phyloP scores from a whole-genome alignment of 2,113 vertebrate genomes.

The Anguilla rostrata region DNA sequence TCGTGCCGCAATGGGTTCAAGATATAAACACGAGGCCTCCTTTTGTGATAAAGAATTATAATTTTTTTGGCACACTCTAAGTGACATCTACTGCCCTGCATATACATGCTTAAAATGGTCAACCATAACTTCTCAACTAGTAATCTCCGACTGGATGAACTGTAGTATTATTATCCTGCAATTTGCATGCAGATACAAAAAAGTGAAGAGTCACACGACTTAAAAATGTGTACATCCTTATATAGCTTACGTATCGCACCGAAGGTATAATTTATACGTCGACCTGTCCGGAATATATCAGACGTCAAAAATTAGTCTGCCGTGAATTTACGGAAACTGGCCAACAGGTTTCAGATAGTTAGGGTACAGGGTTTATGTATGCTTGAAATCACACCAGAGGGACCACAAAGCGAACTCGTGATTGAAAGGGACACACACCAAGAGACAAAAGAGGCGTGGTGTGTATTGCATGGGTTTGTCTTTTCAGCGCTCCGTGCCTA shows the following conservation, averaged over 20 bases:
- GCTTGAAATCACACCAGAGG: not conserved
- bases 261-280: not conserved
- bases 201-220: not conserved
- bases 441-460: conserved; percentile 34
- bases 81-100: too few species aligned
- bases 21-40: not conserved
- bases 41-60: too few species aligned
- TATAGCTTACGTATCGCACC: too few species aligned
- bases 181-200: not conserved
- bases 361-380: not conserved
- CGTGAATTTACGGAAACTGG: conserved; percentile 18
- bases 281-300: not conserved
- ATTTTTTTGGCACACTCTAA: too few species aligned
- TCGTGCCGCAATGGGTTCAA: not conserved
- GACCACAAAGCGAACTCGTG: conserved; percentile 11
- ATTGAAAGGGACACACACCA: conserved; percentile 19
- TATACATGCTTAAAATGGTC: not conserved
- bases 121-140: not conserved
- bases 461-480: conserved; percentile 9
- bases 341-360: conserved; percentile 17
- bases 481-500: not conserved
- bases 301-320: not conserved
- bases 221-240: not conserved
- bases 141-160: not conserved
- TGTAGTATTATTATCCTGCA: too few species aligned